Evolutionary conservation across 2,888 invertebrate genomes (phyloP), one percentile per base, ranked within the genome.

Genomic region (Polyommatus iphigenia): DNA sequence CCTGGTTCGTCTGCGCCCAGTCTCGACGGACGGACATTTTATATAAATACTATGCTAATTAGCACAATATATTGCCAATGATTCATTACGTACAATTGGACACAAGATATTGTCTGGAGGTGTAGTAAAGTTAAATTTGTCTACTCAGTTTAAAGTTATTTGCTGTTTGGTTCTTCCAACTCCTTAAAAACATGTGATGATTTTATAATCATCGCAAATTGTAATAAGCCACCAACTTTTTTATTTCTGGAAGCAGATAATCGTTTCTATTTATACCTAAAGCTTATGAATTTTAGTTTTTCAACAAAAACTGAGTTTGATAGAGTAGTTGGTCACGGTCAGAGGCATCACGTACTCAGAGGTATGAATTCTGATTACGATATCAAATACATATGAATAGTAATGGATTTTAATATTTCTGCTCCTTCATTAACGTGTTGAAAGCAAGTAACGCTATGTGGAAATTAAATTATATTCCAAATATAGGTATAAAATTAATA

Each of bases 1-100:
- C 80, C 77, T 71, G 81, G 85, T 84, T 80, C 78, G 84, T 85
- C 85, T 85, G 82, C 82, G 80, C 79, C 79, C 79, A 79, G 83
- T 83, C 84, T 85, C 82, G 80, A 77, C 80, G 77, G 77, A 79
- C 78, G 80, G 72, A 76, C 77, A 50, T 77, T 36, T 54, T 73
- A 73, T 73, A 75, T 50, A 50, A 54, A 75, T 75, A 20, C 50
- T 75, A 75, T 75, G 46, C 50, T 75, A 75, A 75, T 75, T 75
- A 50, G 15, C 67, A 67, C 67, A 18, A 67, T 18, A 32, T 32
- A 67, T 67, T 32, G 67, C 67, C 67, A 32, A 29, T 32, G 29
- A 67, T 67, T 67, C 67, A 67, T 67, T 32, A 67, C 67, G 15
- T 67, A 67, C 29, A 67, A 67, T 67, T 67, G 67, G 15, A 67